Evolutionary conservation across 2,113 vertebrate genomes (phyloP), one percentile per base, ranked within the genome.

Genomic region (Nesoenas mayeri): DNA sequence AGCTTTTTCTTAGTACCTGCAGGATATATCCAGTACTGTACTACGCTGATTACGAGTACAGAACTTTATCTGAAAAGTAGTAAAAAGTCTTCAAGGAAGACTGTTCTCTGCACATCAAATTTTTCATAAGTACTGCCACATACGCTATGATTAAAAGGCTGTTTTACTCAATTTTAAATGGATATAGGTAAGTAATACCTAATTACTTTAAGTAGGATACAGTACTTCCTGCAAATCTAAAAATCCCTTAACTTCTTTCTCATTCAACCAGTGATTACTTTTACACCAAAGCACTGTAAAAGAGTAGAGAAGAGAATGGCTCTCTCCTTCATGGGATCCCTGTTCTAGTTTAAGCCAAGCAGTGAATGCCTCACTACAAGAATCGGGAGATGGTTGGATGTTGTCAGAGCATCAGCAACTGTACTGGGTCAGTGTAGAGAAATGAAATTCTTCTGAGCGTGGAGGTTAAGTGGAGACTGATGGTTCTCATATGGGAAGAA

Each of bases 71-170:
- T 62, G 28, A 85, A 88, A 89, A 88, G 5, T 17, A 91, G 19
- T 22, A 62, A 56, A 31, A 77, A 57, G 24, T 44, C 44, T 57
- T 94, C 25, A 82, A 53, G 10, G 25, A 53, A 67, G 16, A 50
- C 21, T 47, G 38, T 6, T 85, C 12, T 67, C 62, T 29, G 60
- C 0, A 1, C 2, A 26, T 11, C 16, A 50, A 2, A 8, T 73
- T 90, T 67, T 85, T 34, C 58, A 65, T 18, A 44, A 73, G 31
- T 67, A 66, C 28, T 69, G 78, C 15, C 42, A 65, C 9, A 74
- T 0, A 0, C 16, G 28, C 29, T 64, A 48, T 5, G 3, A 90
- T 50, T 82, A 69, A 80, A 79, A 61, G 15, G 25, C 3, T 7
- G 20, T 34, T 0, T 75, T 18, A 75, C 29, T 80, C 34, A 2